Evolutionary conservation across 2,113 vertebrate genomes (phyloP).

Genomic region (Channa argus): DNA sequence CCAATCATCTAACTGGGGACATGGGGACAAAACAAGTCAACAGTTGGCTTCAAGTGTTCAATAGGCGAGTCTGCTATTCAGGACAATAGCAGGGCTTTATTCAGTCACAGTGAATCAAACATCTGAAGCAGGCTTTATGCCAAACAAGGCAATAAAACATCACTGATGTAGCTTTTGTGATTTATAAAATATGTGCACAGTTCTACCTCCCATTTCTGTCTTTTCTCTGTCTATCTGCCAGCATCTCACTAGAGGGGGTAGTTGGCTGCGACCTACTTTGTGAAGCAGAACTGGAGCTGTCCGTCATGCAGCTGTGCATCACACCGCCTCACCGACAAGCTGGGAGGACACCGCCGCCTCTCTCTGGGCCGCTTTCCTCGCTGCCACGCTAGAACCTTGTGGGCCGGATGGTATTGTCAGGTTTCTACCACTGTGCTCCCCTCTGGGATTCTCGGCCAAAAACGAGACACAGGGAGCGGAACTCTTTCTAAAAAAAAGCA

Average conservation of each 20-base stretch:
- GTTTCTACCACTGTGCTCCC: background rate
- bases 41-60: background rate
- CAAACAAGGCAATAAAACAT: background rate
- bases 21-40: background rate
- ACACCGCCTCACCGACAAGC: conserved; percentile 30
- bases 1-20: background rate
- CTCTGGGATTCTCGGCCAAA: conserved; percentile 2
- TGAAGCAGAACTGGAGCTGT: conserved; percentile 63
- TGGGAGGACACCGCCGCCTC: conserved; percentile 40
- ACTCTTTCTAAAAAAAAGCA: conserved; percentile 20
- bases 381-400: conserved; percentile 21
- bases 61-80: background rate
- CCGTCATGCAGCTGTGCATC: conserved; percentile 71
- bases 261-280: conserved; percentile 74
- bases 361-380: conserved; percentile 27
- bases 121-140: background rate
- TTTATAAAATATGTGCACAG: no score
- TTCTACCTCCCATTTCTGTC: conserved; percentile 35
- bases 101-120: conserved; percentile 4
- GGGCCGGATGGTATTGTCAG: conserved; percentile 2
- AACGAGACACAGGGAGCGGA: conserved; percentile 16
- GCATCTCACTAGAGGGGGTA: conserved; percentile 56
- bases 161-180: background rate
- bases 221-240: conserved; percentile 42
- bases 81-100: conserved; percentile 4